Evolutionary conservation across 2,888 invertebrate species (phyloP).

Genomic region (Sericinus montela): DNA sequence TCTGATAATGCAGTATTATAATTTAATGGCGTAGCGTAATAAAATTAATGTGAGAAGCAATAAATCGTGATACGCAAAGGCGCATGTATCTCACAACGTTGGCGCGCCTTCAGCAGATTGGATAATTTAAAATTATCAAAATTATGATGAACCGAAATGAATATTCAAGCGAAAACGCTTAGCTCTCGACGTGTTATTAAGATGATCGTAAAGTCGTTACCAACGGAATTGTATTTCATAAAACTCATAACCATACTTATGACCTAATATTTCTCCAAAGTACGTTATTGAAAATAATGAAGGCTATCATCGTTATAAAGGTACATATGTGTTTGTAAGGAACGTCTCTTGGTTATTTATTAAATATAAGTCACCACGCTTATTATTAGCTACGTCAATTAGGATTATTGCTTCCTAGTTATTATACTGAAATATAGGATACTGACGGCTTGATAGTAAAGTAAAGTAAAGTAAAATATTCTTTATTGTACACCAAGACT

Average conservation of each 20-base stretch:
- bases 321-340: neutral
- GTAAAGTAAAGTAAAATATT: too few relatives aligned
- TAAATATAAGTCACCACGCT: constrained; percentile 2
- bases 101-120: constrained; percentile 48
- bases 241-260: constrained; percentile 75
- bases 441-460: too few relatives aligned
- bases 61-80: constrained; percentile 50
- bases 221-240: constrained; percentile 74
- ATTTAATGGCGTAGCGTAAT: constrained; percentile 27
- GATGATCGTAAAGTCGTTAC: constrained; percentile 75
- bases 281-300: constrained; percentile 68
- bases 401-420: too few relatives aligned
- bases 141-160: constrained; percentile 74
- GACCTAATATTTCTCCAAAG: constrained; percentile 73
- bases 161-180: constrained; percentile 75
- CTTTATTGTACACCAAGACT: too few relatives aligned
- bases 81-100: constrained; percentile 37
- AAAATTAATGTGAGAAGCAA: constrained; percentile 57
- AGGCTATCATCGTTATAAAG: constrained; percentile 25
- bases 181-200: constrained; percentile 69
- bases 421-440: too few relatives aligned
- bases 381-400: too few relatives aligned
- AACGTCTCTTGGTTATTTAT: constrained; percentile 27
- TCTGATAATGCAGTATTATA: constrained; percentile 16
- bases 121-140: constrained; percentile 74